Percentiles rank a stretch among this genome's conserved stretches.
phyloP scores from a whole-genome alignment of 2,113 vertebrate genomes.

The Pachypanchax playfairii region DNA sequence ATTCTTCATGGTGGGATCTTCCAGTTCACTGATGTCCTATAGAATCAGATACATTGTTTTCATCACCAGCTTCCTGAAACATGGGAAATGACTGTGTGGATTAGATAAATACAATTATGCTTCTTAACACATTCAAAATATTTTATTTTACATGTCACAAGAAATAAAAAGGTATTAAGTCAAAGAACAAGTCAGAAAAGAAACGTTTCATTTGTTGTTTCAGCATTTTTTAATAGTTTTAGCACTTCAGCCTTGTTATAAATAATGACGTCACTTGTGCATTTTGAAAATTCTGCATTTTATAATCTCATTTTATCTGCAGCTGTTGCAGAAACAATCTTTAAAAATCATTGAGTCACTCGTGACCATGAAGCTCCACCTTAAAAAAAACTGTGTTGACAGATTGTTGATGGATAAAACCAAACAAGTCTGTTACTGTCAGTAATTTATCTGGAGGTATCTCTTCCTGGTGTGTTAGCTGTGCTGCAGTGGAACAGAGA shows the following conservation, averaged over 20 bases:
- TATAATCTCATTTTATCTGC: too few species aligned
- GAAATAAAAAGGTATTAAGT: too few species aligned
- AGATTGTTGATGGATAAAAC: neutral
- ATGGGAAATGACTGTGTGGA: neutral
- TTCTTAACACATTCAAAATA: too few species aligned
- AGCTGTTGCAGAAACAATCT: neutral
- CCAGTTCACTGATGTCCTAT: constrained; percentile 19
- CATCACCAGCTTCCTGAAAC: too few species aligned
- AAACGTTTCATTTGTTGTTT: too few species aligned
- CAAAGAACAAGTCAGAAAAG: too few species aligned
- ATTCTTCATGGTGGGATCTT: constrained; percentile 26
- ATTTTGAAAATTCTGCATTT: neutral
- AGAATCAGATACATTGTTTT: neutral
- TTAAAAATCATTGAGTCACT: neutral
- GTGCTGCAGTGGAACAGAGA: neutral
- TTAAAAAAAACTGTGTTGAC: constrained; percentile 17
- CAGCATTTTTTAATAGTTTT: neutral
- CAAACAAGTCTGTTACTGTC: neutral
- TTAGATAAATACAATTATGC: neutral
- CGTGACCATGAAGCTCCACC: constrained; percentile 15
- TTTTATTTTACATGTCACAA: too few species aligned
- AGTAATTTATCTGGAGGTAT: neutral
- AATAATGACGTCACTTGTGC: neutral
- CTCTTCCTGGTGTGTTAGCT: neutral
- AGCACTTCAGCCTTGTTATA: neutral